Base-by-base conservation (phyloP, 2,888 invertebrate species). In the Embidobia sp. region DNA sequence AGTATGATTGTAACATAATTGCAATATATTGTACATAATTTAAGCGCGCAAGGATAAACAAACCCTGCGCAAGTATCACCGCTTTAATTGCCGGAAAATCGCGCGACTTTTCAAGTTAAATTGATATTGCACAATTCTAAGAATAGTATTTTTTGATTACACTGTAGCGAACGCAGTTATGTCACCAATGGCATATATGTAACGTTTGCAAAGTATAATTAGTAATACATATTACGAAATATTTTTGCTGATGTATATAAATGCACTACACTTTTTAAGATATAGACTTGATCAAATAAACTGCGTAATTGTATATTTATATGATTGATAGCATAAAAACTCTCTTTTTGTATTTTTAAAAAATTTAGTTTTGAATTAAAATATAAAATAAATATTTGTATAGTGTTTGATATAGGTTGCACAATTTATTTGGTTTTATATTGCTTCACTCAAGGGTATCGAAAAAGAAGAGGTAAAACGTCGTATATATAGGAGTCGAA, bases 1-100 rank as follows among this genome's bases (percentile, higher is more conserved):
- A 67, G 48, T 42, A 55, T 27, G 67, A 67, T 75, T 63, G 53
- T 75, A 67, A 55, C 61, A 55, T 63, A 75, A 67, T 67, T 67
- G 48, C 53, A 22, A 63, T 75, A 73, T 64, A 44, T 51, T 61
- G 66, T 59, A 46, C 40, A 66, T 59, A 74, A 66, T 74, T 66
- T 59, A 49, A 48, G 19, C 42, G 44, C 10, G 19, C 27, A 18
- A 29, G 22, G 26, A 42, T 19, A 55, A 55, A 72, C 19, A 63
- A 31, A 7, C 3, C 13, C 2, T 35, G 53, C 15, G 63, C 63
- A 57, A 73, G 35, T 49, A 51, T 59, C 2, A 13, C 31, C 11
- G 1, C 42, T 42, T 15, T 44, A 44, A 61, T 61, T 35, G 33
- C 19, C 10, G 13, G 42, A 18, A 7, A 63, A 64, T 26, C 40